Evolutionary conservation across 2,113 vertebrate genomes (phyloP).

Genomic region (Mixornis gularis): DNA sequence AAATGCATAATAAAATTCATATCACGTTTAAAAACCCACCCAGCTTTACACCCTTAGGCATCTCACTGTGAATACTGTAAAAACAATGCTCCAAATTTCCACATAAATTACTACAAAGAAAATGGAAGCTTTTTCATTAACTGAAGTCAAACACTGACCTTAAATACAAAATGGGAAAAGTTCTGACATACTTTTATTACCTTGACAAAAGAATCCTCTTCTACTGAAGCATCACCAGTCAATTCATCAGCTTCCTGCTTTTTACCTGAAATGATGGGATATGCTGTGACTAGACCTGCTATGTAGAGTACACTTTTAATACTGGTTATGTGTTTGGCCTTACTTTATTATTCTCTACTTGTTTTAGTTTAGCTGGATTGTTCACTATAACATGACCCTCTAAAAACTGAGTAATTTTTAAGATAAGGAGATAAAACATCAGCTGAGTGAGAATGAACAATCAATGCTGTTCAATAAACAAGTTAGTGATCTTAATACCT

Average conservation of each 20-base stretch:
- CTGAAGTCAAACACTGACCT: not conserved
- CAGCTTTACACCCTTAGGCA: not conserved
- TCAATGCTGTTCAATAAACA: not conserved
- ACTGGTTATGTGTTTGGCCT: not conserved
- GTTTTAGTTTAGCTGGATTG: not conserved
- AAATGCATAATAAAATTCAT: not conserved
- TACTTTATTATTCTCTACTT: not conserved
- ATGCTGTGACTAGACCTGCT: not conserved
- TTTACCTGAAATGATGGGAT: slow-evolving; percentile 76
- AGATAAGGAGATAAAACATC: not conserved
- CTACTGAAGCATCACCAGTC: slow-evolving; percentile 78
- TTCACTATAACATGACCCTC: not conserved
- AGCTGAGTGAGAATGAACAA: not conserved
- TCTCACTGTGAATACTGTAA: not conserved
- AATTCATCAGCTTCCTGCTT: slow-evolving; percentile 84
- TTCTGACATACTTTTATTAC: slow-evolving; percentile 68
- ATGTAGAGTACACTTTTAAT: not conserved
- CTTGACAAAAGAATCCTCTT: slow-evolving; percentile 88
- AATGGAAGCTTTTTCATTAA: not conserved
- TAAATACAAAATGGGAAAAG: not conserved
- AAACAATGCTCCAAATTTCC: not conserved
- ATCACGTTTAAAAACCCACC: not conserved
- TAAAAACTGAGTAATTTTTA: not conserved
- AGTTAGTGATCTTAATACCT: not conserved
- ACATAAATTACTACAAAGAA: not conserved